Evolutionary conservation across 35 echinoderm and acorn worm genomes (phyloP).

Genomic region (Lytechinus pictus): DNA sequence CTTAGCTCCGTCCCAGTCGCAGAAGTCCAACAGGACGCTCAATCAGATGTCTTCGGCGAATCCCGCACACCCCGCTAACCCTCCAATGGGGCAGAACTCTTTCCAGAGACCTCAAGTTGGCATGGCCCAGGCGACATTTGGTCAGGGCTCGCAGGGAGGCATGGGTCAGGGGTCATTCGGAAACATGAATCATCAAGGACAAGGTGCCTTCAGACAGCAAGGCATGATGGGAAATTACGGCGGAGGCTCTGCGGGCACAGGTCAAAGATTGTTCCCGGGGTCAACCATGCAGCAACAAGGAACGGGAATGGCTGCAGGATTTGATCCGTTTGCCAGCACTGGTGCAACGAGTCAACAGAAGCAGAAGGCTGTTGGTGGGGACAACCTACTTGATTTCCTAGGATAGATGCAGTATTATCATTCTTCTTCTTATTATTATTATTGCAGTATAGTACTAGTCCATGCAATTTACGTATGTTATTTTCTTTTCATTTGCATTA

Average conservation of each 20-base stretch:
- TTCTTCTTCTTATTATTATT: too few relatives aligned
- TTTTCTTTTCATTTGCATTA: too few relatives aligned
- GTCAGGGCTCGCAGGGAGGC: neutral
- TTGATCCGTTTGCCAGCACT: slow-evolving; percentile 54
- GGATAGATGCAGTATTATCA: neutral
- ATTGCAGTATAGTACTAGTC: too few relatives aligned
- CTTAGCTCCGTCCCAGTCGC: slow-evolving; percentile 65
- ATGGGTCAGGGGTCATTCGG: slow-evolving; percentile 27
- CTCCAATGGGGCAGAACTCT: slow-evolving; percentile 36
- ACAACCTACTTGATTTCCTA: slow-evolving; percentile 66
- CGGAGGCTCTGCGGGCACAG: slow-evolving; percentile 51
- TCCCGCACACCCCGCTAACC: neutral
- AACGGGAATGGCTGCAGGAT: neutral
- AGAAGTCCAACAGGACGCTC: slow-evolving; percentile 66
- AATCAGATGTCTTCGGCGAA: slow-evolving; percentile 79
- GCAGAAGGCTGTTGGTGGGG: neutral
- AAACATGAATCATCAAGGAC: slow-evolving; percentile 31
- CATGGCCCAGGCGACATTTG: neutral
- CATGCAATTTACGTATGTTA: too few relatives aligned
- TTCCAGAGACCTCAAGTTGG: slow-evolving; percentile 26
- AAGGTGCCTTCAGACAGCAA: neutral
- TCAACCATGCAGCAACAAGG: neutral
- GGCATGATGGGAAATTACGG: slow-evolving; percentile 60
- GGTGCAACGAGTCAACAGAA: neutral
- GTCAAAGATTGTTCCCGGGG: neutral